phyloP scores from a whole-genome alignment of 2,888 invertebrate species.

The Oscheius sp. region DNA sequence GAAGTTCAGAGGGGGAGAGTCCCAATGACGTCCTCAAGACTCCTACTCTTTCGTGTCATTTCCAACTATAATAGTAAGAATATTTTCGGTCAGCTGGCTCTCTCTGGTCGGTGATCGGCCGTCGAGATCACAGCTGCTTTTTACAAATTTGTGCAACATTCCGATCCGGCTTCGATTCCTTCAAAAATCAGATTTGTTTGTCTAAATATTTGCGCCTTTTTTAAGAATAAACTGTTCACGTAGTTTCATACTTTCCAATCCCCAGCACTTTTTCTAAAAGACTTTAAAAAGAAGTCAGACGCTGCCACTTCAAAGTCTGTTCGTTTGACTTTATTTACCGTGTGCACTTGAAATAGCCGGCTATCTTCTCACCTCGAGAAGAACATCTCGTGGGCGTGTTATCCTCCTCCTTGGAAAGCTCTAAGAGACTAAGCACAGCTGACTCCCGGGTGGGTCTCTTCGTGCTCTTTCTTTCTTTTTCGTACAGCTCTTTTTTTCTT shows the following conservation, averaged over 20 bases:
- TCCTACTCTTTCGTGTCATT: background rate
- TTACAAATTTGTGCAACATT: background rate
- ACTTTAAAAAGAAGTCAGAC: too few relatives aligned
- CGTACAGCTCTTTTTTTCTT: too few relatives aligned
- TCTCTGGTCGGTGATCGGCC: background rate
- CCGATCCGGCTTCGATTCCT: too few relatives aligned
- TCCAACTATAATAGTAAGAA: background rate
- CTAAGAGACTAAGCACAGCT: background rate
- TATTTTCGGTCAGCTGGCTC: background rate
- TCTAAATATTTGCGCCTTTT: too few relatives aligned
- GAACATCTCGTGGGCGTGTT: background rate
- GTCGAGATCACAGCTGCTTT: background rate
- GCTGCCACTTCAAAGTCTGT: too few relatives aligned
- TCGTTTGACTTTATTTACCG: too few relatives aligned
- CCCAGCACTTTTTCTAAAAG: too few relatives aligned
- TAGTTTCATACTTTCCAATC: too few relatives aligned
- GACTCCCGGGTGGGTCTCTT: background rate
- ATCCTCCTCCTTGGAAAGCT: background rate
- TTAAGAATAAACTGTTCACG: too few relatives aligned
- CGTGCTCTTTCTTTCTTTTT: background rate
- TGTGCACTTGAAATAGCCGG: too few relatives aligned
- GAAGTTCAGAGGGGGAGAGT: constrained; percentile 3
- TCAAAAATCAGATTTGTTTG: too few relatives aligned
- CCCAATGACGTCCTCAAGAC: constrained; percentile 9
- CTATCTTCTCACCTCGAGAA: too few relatives aligned